Evolutionary conservation across 2,888 invertebrate genomes (phyloP).

Genomic region (Drosophila bunnanda): DNA sequence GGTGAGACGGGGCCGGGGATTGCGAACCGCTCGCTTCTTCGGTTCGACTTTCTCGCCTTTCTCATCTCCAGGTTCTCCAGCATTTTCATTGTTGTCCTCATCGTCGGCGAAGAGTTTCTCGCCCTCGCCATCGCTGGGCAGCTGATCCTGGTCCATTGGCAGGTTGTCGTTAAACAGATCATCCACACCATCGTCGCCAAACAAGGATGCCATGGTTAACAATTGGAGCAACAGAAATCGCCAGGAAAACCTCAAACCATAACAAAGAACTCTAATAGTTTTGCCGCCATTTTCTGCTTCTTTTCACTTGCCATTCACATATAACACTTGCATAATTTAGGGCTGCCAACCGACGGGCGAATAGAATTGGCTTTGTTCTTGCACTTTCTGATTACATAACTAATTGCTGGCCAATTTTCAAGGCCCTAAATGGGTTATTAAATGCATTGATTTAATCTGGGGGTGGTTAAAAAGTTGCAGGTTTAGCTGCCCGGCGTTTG

Average conservation of each 20-base stretch:
- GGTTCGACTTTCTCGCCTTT: constrained; percentile 84
- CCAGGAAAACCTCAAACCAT: not conserved
- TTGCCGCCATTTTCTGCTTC: constrained; percentile 73
- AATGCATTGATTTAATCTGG: not conserved
- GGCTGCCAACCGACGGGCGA: constrained; percentile 48
- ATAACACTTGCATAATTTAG: constrained; percentile 1
- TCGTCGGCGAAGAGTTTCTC: constrained; percentile 83
- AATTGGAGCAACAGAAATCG: not conserved
- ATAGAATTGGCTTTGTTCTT: constrained; percentile 46
- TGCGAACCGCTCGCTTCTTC: constrained; percentile 87
- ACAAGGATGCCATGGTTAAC: constrained; percentile 75
- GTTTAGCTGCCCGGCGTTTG: constrained; percentile 2
- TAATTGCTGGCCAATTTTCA: constrained; percentile 2
- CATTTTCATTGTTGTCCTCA: constrained; percentile 85
- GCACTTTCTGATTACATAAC: constrained; percentile 35
- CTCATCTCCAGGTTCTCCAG: constrained; percentile 76
- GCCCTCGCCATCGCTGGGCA: constrained; percentile 84
- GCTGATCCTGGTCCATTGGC: constrained; percentile 67
- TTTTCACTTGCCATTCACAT: constrained; percentile 33
- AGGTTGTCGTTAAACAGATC: constrained; percentile 81
- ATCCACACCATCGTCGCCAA: constrained; percentile 77
- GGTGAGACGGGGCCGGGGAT: constrained; percentile 89
- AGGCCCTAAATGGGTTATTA: not conserved
- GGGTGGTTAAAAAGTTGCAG: not conserved
- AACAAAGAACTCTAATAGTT: constrained; percentile 30